Evolutionary conservation across 2,888 invertebrate species (phyloP).

Genomic region (Clostera curtula): DNA sequence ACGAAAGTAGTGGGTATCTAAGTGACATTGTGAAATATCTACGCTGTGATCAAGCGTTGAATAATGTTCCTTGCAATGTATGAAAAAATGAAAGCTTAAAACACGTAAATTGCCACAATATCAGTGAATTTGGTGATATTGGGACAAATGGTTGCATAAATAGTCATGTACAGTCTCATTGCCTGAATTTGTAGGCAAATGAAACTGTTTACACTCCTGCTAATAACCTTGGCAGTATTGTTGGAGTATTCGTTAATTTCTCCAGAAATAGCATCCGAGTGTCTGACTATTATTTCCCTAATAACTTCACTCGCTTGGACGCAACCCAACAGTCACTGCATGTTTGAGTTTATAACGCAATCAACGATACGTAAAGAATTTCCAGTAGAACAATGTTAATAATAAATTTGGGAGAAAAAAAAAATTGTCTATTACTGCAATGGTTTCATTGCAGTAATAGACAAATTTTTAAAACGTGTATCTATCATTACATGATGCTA

Average conservation of each 20-base stretch:
- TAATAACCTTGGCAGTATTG: slow-evolving; percentile 11
- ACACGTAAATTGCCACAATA: slow-evolving; percentile 27
- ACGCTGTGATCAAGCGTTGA: slow-evolving; percentile 36
- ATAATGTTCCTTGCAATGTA: slow-evolving; percentile 68
- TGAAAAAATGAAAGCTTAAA: slow-evolving; percentile 48
- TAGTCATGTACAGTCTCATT: slow-evolving; percentile 30
- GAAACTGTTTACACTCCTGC: slow-evolving; percentile 31
- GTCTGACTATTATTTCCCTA: slow-evolving; percentile 46
- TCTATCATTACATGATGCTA: too few relatives aligned
- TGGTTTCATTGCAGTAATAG: too few relatives aligned
- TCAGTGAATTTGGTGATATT: slow-evolving; percentile 22
- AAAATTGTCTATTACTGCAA: too few relatives aligned
- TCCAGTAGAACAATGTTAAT: slow-evolving; percentile 11
- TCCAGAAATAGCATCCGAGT: slow-evolving; percentile 41
- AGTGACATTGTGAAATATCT: slow-evolving; percentile 20
- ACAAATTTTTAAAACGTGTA: too few relatives aligned
- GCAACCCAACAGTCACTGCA: slow-evolving; percentile 55
- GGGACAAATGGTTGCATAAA: slow-evolving; percentile 30
- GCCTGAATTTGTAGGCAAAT: slow-evolving; percentile 19
- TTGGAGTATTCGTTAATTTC: slow-evolving; percentile 7
- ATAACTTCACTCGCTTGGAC: slow-evolving; percentile 62
- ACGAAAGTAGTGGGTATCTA: slow-evolving; percentile 14
- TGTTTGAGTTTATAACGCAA: slow-evolving; percentile 22
- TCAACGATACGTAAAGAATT: slow-evolving; percentile 14
- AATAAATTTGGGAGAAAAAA: not conserved